Percentiles rank a stretch among this genome's conserved stretches.
Conservation (phyloP, 2,113 vertebrate species). For the Stegostoma tigrinum region DNA sequence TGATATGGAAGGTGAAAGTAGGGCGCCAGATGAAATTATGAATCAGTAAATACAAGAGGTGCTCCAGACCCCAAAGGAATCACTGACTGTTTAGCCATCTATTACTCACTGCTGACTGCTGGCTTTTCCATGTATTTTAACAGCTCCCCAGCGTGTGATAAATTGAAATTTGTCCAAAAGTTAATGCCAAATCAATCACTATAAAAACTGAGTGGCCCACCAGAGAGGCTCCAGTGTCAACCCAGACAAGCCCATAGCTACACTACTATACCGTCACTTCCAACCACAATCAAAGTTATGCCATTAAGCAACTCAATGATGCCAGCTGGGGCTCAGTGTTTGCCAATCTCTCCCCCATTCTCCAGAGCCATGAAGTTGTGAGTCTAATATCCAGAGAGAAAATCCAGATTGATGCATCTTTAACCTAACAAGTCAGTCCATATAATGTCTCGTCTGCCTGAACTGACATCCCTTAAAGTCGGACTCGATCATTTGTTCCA, state of each 20-base stretch:
- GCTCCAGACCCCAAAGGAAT: too few relatives aligned
- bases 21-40: too few relatives aligned
- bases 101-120: too few relatives aligned
- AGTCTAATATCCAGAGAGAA: too few relatives aligned
- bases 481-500: neutral
- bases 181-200: too few relatives aligned
- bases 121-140: too few relatives aligned
- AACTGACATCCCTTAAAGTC: neutral
- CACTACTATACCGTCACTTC: neutral
- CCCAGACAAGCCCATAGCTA: neutral
- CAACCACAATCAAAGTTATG: too few relatives aligned
- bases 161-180: too few relatives aligned
- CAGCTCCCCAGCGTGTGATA: too few relatives aligned
- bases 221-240: neutral
- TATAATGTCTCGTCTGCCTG: neutral
- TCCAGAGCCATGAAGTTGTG: neutral
- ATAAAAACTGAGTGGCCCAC: neutral
- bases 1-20: too few relatives aligned
- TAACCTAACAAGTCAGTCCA: neutral
- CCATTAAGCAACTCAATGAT: neutral
- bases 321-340: neutral
- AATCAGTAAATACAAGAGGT: too few relatives aligned
- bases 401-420: neutral
- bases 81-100: too few relatives aligned
- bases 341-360: neutral